Percentiles rank a stretch among this genome's conserved stretches.
Conservation (phyloP, 2,797 vertebrate species). For the Spinus olivaceus region DNA sequence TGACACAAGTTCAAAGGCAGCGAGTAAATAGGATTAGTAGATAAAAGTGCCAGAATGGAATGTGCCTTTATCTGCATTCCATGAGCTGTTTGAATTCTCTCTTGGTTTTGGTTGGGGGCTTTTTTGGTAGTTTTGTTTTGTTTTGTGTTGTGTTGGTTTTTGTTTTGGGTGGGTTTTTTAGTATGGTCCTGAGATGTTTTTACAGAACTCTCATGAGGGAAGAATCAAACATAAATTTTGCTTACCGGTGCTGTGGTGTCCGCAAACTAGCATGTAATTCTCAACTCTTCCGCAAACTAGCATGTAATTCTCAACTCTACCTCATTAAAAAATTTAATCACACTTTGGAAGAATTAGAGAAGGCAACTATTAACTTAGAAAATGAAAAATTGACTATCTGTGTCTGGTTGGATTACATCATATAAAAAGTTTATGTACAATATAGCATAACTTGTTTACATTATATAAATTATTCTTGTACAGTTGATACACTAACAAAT, state of each 20-base stretch:
- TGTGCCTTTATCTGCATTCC: neutral
- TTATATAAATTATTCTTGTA: neutral
- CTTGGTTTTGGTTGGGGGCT: neutral
- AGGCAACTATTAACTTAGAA: neutral
- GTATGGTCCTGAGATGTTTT: neutral
- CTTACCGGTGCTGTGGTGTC: neutral
- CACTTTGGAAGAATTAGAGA: neutral
- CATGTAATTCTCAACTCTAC: neutral
- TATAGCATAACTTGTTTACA: neutral
- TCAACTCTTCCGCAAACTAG: neutral
- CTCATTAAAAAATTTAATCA: neutral
- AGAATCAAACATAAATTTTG: neutral
- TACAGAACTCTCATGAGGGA: neutral
- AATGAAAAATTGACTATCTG: neutral
- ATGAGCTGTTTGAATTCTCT: neutral
- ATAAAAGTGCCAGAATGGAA: neutral
- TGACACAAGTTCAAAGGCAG: neutral
- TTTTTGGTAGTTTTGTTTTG: neutral
- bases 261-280: neutral
- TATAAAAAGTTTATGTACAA: neutral
- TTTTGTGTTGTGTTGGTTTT: neutral
- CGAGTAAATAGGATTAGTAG: neutral
- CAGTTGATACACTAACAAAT: neutral
- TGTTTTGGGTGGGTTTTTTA: neutral
- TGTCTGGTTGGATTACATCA: neutral